These are phyloP conservation scores for Ligdia adustata DNA, from an alignment of 2,888 invertebrate species.

Conservation along the genomic window DNA sequence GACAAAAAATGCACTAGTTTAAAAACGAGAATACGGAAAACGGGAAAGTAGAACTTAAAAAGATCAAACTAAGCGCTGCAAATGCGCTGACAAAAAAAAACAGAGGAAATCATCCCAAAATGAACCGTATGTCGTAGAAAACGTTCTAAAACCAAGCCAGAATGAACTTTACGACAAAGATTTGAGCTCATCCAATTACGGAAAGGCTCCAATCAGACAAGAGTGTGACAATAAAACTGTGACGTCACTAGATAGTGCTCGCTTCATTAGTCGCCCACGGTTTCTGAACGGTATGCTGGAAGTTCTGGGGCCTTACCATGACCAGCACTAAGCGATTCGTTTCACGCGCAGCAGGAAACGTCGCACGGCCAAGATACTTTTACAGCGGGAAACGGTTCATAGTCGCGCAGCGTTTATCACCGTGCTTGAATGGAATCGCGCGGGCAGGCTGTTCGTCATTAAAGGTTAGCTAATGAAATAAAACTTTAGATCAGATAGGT, in stretches of 20 bases:
- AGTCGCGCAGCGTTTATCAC: too few species aligned
- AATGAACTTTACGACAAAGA: slow-evolving; percentile 17
- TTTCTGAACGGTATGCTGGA: neutral
- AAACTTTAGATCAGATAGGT: too few species aligned
- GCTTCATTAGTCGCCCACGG: slow-evolving; percentile 19
- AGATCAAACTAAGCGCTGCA: neutral
- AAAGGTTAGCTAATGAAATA: too few species aligned
- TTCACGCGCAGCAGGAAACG: too few species aligned
- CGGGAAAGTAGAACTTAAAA: neutral
- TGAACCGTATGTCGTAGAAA: neutral
- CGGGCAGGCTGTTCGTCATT: too few species aligned
- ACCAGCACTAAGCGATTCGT: too few species aligned
- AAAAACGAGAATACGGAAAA: neutral
- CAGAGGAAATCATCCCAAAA: neutral
- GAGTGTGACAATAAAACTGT: slow-evolving; percentile 28
- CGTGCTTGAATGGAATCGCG: too few species aligned
- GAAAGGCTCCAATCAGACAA: slow-evolving; percentile 23
- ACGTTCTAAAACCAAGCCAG: slow-evolving; percentile 5
- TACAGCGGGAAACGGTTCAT: too few species aligned
- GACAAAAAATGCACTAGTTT: too few species aligned
- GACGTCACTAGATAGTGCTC: slow-evolving; percentile 16
- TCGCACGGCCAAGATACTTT: too few species aligned
- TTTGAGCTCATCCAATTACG: slow-evolving; percentile 29
- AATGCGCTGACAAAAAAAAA: neutral
- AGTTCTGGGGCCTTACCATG: neutral